Percentiles rank a stretch among this genome's conserved stretches.
Conservation (phyloP, 2,888 invertebrate species). For the Baronia brevicornis region DNA sequence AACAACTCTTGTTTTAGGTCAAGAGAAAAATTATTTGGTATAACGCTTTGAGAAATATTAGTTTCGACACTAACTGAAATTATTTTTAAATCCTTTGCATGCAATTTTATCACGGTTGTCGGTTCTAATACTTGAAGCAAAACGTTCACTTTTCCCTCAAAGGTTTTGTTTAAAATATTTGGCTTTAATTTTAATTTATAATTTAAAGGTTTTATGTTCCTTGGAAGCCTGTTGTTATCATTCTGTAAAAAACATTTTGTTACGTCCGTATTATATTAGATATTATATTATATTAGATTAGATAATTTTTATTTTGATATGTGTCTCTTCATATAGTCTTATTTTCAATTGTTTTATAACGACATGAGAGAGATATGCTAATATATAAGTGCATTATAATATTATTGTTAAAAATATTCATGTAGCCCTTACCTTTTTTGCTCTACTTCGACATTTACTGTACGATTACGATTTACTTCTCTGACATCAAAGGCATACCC, state of each 20-base stretch:
- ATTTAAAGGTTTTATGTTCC: conserved; percentile 73
- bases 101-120: conserved; percentile 72
- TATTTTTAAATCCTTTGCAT: conserved; percentile 76
- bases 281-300: no score
- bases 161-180: conserved; percentile 70
- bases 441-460: no score
- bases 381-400: no score
- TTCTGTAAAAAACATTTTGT: conserved; percentile 31
- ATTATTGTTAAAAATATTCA: no score
- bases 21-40: conserved; percentile 19
- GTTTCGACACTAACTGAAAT: conserved; percentile 30
- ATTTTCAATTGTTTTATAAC: no score
- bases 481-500: no score
- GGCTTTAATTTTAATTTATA: conserved; percentile 83
- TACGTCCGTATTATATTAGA: no score
- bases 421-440: no score
- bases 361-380: no score
- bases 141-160: conserved; percentile 75
- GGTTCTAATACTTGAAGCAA: conserved; percentile 48
- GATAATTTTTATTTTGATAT: no score
- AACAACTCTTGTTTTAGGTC: conserved; percentile 33
- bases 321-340: no score
- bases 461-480: no score
- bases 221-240: conserved; percentile 64
- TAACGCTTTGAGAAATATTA: conserved; percentile 19